Evolutionary conservation across 2,888 invertebrate species (phyloP).

Genomic region (Thysanoteuthis rhombus): DNA sequence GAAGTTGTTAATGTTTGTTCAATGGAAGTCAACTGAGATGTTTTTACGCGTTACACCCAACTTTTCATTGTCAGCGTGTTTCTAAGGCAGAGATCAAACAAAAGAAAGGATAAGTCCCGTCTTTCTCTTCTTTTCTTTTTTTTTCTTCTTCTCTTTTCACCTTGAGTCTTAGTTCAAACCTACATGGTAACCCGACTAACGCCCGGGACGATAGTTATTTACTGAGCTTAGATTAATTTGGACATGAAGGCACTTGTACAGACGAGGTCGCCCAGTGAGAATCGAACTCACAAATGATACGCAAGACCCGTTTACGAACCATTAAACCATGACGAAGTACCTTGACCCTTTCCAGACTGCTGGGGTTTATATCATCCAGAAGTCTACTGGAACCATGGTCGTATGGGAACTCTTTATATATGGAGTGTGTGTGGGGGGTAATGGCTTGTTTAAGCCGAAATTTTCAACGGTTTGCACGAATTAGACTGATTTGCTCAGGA

Average conservation of each 20-base stretch:
- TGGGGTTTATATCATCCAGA: too few species aligned
- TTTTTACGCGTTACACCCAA: not conserved
- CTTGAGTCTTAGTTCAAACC: not conserved
- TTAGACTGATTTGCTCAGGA: too few species aligned
- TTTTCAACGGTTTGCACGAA: too few species aligned
- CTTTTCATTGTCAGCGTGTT: not conserved
- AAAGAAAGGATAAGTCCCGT: not conserved
- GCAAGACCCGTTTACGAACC: not conserved
- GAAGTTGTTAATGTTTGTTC: not conserved
- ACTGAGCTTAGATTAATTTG: not conserved
- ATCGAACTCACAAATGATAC: too few species aligned
- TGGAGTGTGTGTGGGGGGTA: too few species aligned
- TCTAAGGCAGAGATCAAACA: not conserved
- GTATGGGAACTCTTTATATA: too few species aligned
- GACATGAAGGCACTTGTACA: not conserved
- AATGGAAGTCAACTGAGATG: not conserved
- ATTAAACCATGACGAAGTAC: not conserved
- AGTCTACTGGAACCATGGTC: too few species aligned
- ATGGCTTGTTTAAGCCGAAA: too few species aligned
- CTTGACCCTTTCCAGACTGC: too few species aligned
- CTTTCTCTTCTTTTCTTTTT: not conserved
- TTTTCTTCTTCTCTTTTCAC: too few species aligned
- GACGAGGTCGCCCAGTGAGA: too few species aligned
- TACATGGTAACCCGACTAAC: not conserved
- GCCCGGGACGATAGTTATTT: not conserved